Evolutionary conservation across 2,888 invertebrate genomes (phyloP).

Genomic region (Aphodius granarius): DNA sequence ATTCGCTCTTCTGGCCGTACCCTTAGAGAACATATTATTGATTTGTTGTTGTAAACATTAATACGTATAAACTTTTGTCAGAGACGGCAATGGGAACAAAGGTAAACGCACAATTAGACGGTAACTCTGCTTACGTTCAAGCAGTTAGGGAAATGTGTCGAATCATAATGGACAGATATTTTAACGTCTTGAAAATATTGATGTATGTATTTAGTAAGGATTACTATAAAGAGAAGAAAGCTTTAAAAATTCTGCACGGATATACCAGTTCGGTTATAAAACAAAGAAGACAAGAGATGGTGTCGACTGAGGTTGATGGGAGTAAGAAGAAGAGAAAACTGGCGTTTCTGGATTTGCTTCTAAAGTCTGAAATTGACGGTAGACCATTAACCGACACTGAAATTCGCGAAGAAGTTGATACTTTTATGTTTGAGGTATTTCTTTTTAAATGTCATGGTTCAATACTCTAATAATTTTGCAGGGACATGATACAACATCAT

Average conservation of each 20-base stretch:
- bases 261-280: conserved; percentile 61
- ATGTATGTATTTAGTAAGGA: conserved; percentile 57
- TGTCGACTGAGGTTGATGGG: conserved; percentile 36
- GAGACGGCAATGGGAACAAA: conserved; percentile 84
- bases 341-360: conserved; percentile 68
- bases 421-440: conserved; percentile 72
- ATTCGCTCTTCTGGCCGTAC: too few species aligned
- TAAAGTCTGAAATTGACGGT: conserved; percentile 59
- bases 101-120: conserved; percentile 69
- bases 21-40: too few species aligned
- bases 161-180: conserved; percentile 38
- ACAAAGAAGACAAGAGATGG: conserved; percentile 50
- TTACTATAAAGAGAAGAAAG: conserved; percentile 59
- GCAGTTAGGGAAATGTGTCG: conserved; percentile 61
- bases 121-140: conserved; percentile 70
- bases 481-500: conserved; percentile 57
- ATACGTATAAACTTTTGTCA: conserved; percentile 42
- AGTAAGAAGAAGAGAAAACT: conserved; percentile 59
- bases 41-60: not conserved
- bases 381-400: conserved; percentile 60
- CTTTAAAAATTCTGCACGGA: conserved; percentile 54
- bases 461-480: conserved; percentile 35
- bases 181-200: conserved; percentile 55
- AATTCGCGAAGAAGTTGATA: conserved; percentile 71
- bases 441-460: not conserved